These are phyloP conservation scores for Drosophila oshimai DNA, from an alignment of 1,140 invertebrate species.

Conservation along the genomic window DNA sequence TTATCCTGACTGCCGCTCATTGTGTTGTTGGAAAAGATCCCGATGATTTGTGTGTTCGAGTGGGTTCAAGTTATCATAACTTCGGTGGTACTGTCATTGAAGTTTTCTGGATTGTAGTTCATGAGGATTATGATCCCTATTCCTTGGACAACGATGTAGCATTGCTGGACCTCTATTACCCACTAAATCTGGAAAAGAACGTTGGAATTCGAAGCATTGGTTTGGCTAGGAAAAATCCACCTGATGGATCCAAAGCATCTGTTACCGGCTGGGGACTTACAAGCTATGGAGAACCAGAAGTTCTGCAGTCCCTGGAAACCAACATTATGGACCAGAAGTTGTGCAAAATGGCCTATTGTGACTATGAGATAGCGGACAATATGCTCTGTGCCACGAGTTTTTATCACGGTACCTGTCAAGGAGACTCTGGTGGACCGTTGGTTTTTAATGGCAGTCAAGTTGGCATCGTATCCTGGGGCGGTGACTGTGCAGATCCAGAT, in stretches of 20 bases:
- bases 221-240: background rate
- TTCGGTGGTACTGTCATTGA: background rate
- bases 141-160: slow-evolving; percentile 5
- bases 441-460: background rate
- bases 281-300: background rate
- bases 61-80: slow-evolving; percentile 3
- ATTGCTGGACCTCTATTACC: background rate
- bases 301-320: background rate
- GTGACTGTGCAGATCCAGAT: background rate
- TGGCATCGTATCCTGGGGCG: slow-evolving; percentile 11
- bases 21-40: slow-evolving; percentile 65
- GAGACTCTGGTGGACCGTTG: slow-evolving; percentile 7
- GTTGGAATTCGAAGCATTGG: background rate
- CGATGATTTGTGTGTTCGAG: background rate
- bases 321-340: background rate
- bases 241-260: background rate
- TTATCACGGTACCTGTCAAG: background rate
- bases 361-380: background rate
- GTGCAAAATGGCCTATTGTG: background rate
- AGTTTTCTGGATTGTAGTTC: background rate
- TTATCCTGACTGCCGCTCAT: slow-evolving; percentile 85
- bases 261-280: slow-evolving; percentile 11
- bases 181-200: background rate
- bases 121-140: background rate
- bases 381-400: background rate